Conservation (phyloP, 2,888 invertebrate species). For the Azorinus chamasolen region DNA sequence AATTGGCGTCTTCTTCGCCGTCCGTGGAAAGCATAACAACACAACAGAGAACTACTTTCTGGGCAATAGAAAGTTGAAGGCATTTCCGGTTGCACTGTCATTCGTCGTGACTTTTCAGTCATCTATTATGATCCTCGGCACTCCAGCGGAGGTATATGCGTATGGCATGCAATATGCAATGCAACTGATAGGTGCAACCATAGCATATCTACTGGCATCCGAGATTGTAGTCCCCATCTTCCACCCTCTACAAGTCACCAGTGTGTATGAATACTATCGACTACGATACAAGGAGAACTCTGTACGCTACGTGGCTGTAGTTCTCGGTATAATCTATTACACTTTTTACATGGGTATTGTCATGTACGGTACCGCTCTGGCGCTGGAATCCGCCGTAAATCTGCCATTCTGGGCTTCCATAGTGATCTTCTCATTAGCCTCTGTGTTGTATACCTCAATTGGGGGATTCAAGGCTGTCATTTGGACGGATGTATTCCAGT, state of each 20-base stretch:
- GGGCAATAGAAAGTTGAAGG: slow-evolving; percentile 26
- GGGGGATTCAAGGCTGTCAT: slow-evolving; percentile 45
- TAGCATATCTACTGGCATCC: slow-evolving; percentile 25
- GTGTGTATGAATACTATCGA: slow-evolving; percentile 39
- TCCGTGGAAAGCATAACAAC: slow-evolving; percentile 17
- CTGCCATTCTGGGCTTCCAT: slow-evolving; percentile 34
- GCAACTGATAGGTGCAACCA: slow-evolving; percentile 25
- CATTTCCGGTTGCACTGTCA: slow-evolving; percentile 36
- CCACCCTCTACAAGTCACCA: slow-evolving; percentile 40
- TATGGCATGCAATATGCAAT: slow-evolving; percentile 39
- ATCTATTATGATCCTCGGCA: slow-evolving; percentile 34
- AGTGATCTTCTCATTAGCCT: slow-evolving; percentile 19
- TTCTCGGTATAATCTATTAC: slow-evolving; percentile 31
- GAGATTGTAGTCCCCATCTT: slow-evolving; percentile 39
- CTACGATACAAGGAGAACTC: slow-evolving; percentile 26
- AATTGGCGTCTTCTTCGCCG: slow-evolving; percentile 40
- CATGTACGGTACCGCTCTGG: slow-evolving; percentile 34
- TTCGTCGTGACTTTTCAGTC: slow-evolving; percentile 46
- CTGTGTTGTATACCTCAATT: slow-evolving; percentile 41
- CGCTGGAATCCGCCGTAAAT: slow-evolving; percentile 24
- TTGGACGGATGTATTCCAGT: slow-evolving; percentile 48
- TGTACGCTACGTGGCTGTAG: slow-evolving; percentile 33
- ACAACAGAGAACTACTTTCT: slow-evolving; percentile 42
- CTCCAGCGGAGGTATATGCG: slow-evolving; percentile 42
- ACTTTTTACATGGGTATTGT: slow-evolving; percentile 48